Conservation (phyloP, 2,113 vertebrate species). For the Arizona elegans region DNA sequence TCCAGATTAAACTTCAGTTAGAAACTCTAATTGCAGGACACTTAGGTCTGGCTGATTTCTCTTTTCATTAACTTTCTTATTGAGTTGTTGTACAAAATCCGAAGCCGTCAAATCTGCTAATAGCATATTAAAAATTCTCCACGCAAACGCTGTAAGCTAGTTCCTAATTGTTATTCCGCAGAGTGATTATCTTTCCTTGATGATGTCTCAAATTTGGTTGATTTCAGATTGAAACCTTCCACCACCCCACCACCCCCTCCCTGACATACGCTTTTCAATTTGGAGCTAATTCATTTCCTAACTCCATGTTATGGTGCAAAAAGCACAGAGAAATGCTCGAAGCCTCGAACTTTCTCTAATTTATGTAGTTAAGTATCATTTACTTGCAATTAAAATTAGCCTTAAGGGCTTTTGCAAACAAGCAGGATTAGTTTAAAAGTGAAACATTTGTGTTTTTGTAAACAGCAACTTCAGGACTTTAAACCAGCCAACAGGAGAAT, state of each 20-base stretch:
- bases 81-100: constrained; percentile 42
- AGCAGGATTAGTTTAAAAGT: constrained; percentile 60
- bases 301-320: constrained; percentile 65
- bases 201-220: constrained; percentile 66
- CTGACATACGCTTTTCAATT: constrained; percentile 50
- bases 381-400: constrained; percentile 68
- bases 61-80: constrained; percentile 49
- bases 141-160: constrained; percentile 60
- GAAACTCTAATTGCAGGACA: not conserved
- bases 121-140: constrained; percentile 63
- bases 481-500: constrained; percentile 27
- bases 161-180: constrained; percentile 63
- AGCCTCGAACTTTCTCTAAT: constrained; percentile 55
- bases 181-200: constrained; percentile 68
- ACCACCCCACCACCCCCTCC: not conserved
- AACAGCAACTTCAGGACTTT: constrained; percentile 53
- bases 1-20: not conserved
- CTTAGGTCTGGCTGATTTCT: not conserved
- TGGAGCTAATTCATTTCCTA: constrained; percentile 67
- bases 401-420: constrained; percentile 63
- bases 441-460: constrained; percentile 59
- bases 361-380: constrained; percentile 69
- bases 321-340: constrained; percentile 57
- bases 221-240: constrained; percentile 65
- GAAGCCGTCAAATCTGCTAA: constrained; percentile 10